These are phyloP conservation scores for Temnothorax curvispinosus DNA, from an alignment of 1,140 invertebrate species.

Conservation along the genomic window DNA sequence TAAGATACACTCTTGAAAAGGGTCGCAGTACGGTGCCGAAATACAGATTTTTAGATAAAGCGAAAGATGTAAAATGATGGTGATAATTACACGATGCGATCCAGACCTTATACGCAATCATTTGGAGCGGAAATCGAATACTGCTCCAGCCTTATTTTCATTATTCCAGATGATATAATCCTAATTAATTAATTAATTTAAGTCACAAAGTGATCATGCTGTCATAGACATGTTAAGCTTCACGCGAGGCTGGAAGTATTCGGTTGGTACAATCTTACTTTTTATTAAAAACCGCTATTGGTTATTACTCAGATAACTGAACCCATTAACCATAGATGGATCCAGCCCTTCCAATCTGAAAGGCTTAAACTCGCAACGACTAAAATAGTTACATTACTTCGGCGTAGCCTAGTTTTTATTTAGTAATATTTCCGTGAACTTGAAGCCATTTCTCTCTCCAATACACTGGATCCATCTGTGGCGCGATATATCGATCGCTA, in stretches of 20 bases:
- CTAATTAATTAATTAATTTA: background rate
- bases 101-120: background rate
- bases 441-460: background rate
- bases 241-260: background rate
- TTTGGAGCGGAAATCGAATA: background rate
- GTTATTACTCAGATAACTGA: background rate
- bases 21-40: background rate
- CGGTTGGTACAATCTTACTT: background rate
- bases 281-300: background rate
- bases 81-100: background rate
- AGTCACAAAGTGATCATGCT: background rate
- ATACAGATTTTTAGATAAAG: background rate
- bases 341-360: background rate
- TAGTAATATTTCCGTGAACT: background rate
- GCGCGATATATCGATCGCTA: background rate
- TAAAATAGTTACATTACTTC: background rate
- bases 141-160: background rate
- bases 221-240: background rate
- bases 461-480: background rate
- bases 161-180: background rate
- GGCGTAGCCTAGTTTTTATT: conserved; percentile 1
- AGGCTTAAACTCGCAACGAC: background rate
- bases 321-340: background rate
- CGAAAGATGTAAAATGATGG: background rate
- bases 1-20: background rate